These are phyloP conservation scores for Caenorhabditis imperialis DNA, from an alignment of 2,888 invertebrate genomes.

Conservation along the genomic window DNA sequence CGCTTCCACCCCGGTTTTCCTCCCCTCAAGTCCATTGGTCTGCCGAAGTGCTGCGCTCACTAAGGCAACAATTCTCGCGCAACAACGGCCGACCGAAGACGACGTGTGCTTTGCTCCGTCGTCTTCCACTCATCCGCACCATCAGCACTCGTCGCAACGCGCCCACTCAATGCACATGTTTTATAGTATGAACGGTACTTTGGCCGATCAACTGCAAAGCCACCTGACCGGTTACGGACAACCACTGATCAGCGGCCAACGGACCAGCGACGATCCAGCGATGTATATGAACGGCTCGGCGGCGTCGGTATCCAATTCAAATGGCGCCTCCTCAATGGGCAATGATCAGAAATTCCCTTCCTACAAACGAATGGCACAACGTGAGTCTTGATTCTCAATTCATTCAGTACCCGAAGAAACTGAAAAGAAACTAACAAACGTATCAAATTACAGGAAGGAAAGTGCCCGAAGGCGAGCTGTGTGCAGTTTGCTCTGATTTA, in stretches of 20 bases:
- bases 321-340: slow-evolving; percentile 44
- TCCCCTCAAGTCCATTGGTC: neutral
- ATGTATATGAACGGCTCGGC: slow-evolving; percentile 52
- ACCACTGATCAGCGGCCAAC: slow-evolving; percentile 35
- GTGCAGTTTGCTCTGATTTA: slow-evolving; percentile 77
- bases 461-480: slow-evolving; percentile 74
- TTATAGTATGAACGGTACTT: slow-evolving; percentile 63
- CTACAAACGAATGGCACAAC: slow-evolving; percentile 70
- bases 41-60: slow-evolving; percentile 24
- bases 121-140: slow-evolving; percentile 15
- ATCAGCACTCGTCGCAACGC: neutral
- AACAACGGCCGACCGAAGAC: slow-evolving; percentile 37
- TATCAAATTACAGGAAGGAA: slow-evolving; percentile 59
- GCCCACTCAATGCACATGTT: slow-evolving; percentile 36
- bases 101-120: slow-evolving; percentile 53
- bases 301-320: slow-evolving; percentile 39
- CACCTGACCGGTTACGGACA: slow-evolving; percentile 44
- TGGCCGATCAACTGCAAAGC: slow-evolving; percentile 60
- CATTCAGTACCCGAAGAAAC: neutral
- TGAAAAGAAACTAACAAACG: no score
- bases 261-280: slow-evolving; percentile 24
- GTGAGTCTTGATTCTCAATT: slow-evolving; percentile 39
- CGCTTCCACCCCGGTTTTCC: slow-evolving; percentile 17
- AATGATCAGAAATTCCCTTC: slow-evolving; percentile 63
- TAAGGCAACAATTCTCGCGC: slow-evolving; percentile 50